Base-by-base conservation (phyloP, 2,797 vertebrate species). In the Pangasius djambal region DNA sequence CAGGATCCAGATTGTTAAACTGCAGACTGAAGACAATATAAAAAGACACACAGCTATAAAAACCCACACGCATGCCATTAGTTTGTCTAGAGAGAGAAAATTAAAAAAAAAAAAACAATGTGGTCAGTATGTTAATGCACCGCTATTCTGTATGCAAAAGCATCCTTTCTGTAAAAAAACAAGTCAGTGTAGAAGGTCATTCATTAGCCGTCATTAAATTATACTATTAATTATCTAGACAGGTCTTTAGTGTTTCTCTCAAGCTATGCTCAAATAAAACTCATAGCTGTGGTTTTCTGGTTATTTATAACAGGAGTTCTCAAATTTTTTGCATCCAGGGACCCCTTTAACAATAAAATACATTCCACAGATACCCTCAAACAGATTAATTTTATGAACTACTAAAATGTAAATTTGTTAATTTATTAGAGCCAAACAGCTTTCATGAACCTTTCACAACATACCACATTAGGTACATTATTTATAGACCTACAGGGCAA, bases 1-100 rank as follows among this genome's bases (percentile, higher is more conserved):
- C 97, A 0, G 98, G 94, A 92, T 96, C 97, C 91, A 99, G 94
- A 92, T 93, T 96, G 95, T 99, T 99, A 96, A 97, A 98, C 95
- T 98, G 98, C 91, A 99, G 94, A 90, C 98, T 99, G 93, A 89
- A 88, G 81, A 92, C 63, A 92, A 93, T 88, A 93, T 34, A 92
- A 67, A 93, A 89, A 92, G 50, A 88, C 85, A 92, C 25, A 92
- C 72, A 91, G 10, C 50, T 79, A 34, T 86, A 91, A 88, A 91
- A 70, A 91, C 83, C 91, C 88, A 94, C 90, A 93, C 37, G 6
- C 88, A 72, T 89, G 85, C 87, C 18, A 75, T 93, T 87, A 93
- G 89, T 89, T 89, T 88, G 13, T 72, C 59, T 37, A 84, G 18
- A 63, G 8, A 50, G 9, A 89, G 72, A 90, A 86, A 88, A 86